A percentile compares a stretch with the other conserved stretches of the same genome.
Conservation (phyloP, 2,797 vertebrate species). For the Anisognathus igniventris region DNA sequence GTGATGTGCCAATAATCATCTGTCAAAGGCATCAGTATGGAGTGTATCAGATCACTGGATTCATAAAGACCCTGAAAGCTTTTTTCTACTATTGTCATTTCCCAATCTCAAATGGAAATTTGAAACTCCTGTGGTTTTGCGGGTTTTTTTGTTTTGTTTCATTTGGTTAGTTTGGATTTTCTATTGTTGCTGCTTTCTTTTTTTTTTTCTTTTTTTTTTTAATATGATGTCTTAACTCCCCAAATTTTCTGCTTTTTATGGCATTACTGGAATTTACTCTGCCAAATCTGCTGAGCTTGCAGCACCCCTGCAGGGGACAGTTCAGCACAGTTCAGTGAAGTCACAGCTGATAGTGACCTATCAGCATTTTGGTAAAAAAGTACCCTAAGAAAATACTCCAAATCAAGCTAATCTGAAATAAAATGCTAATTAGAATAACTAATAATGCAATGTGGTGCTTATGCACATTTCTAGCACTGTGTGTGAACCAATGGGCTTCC, state of each 20-base stretch:
- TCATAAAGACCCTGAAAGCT: neutral
- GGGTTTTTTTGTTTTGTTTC: rapidly evolving
- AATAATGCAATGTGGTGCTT: neutral
- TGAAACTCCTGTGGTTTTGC: neutral
- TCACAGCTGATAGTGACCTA: neutral
- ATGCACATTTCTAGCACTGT: neutral
- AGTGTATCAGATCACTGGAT: neutral
- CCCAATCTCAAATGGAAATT: neutral
- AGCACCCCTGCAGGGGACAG: neutral
- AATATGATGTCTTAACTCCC: rapidly evolving
- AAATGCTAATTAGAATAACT: neutral
- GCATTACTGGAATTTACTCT: neutral
- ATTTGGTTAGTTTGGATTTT: rapidly evolving
- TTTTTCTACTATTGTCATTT: neutral
- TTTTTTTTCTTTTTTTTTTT: too few species aligned
- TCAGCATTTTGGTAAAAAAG: neutral
- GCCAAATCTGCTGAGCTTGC: neutral
- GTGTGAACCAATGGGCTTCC: neutral
- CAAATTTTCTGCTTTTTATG: neutral
- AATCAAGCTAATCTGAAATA: neutral
- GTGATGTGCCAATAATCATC: neutral
- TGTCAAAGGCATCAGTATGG: neutral
- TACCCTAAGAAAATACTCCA: neutral
- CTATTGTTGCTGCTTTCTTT: too few species aligned
- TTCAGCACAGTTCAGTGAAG: neutral